These are phyloP conservation scores for Scrobipalpa atriplicella DNA, from an alignment of 2,888 invertebrate species.

Conservation along the genomic window DNA sequence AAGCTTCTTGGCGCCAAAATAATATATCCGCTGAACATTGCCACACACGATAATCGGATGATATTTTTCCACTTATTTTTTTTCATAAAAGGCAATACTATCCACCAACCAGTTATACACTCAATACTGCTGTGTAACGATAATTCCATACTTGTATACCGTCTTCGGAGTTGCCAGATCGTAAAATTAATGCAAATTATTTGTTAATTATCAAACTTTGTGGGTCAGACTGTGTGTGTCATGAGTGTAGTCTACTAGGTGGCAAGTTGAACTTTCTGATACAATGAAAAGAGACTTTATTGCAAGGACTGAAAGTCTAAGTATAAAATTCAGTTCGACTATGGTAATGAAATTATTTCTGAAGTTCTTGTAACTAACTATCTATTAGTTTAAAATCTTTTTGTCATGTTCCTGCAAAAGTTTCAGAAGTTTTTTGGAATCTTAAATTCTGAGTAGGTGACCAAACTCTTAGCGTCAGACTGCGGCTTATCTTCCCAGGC, in stretches of 20 bases:
- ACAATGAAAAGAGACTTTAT: not conserved
- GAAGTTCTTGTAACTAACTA: too few species aligned
- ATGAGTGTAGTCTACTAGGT: not conserved
- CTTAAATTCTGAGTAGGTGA: too few species aligned
- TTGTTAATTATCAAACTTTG: constrained; percentile 40
- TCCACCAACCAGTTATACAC: constrained; percentile 26
- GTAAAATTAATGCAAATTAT: constrained; percentile 42
- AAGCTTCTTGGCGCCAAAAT: not conserved
- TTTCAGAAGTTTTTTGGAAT: too few species aligned
- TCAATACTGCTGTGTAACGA: constrained; percentile 34
- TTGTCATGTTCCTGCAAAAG: too few species aligned
- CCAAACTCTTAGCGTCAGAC: too few species aligned
- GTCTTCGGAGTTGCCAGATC: constrained; percentile 26
- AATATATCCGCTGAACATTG: not conserved
- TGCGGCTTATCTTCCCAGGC: too few species aligned
- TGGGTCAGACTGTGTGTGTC: constrained; percentile 31
- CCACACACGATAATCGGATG: constrained; percentile 23
- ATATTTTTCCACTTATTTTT: constrained; percentile 13
- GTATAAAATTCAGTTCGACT: not conserved
- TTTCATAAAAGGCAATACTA: constrained; percentile 22
- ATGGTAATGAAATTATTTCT: too few species aligned
- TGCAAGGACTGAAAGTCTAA: too few species aligned
- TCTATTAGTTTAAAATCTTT: too few species aligned
- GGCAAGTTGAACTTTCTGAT: not conserved
- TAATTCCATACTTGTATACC: constrained; percentile 25